Conservation (phyloP, 2,113 vertebrate species). For the Corythoichthys intestinalis region DNA sequence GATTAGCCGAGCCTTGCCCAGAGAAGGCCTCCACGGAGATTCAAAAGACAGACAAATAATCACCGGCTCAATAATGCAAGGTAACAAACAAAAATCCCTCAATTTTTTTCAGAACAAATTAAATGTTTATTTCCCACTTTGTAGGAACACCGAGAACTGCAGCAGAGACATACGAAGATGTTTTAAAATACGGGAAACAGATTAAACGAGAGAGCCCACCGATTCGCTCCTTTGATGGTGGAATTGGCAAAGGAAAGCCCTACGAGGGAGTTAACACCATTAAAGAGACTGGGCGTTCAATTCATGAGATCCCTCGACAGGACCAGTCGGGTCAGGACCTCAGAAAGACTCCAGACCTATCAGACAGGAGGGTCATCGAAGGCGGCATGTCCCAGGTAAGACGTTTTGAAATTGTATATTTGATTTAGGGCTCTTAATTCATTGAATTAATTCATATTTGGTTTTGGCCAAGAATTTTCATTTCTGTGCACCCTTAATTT, state of each 20-base stretch:
- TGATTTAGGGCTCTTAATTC: not conserved
- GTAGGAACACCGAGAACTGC: constrained; percentile 90
- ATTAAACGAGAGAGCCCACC: constrained; percentile 95
- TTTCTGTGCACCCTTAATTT: too few species aligned
- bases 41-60: constrained; percentile 86
- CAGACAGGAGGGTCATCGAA: constrained; percentile 81
- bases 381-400: constrained; percentile 90
- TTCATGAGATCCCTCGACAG: constrained; percentile 96
- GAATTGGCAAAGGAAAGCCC: constrained; percentile 91
- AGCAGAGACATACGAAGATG: constrained; percentile 87
- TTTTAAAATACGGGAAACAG: constrained; percentile 91
- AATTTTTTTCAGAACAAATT: not conserved
- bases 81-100: constrained; percentile 59
- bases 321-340: constrained; percentile 84
- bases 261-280: constrained; percentile 95
- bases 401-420: not conserved
- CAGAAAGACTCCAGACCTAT: constrained; percentile 87
- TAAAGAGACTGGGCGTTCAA: constrained; percentile 96
- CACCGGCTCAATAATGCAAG: constrained; percentile 97
- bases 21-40: constrained; percentile 86
- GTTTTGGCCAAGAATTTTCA: too few species aligned
- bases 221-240: constrained; percentile 88
- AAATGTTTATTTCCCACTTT: constrained; percentile 21
- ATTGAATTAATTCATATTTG: too few species aligned
- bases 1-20: constrained; percentile 89